Evolutionary conservation across 2,888 invertebrate species (phyloP), one percentile per base, ranked within the genome.

Genomic region (Heteromurus nitidus): DNA sequence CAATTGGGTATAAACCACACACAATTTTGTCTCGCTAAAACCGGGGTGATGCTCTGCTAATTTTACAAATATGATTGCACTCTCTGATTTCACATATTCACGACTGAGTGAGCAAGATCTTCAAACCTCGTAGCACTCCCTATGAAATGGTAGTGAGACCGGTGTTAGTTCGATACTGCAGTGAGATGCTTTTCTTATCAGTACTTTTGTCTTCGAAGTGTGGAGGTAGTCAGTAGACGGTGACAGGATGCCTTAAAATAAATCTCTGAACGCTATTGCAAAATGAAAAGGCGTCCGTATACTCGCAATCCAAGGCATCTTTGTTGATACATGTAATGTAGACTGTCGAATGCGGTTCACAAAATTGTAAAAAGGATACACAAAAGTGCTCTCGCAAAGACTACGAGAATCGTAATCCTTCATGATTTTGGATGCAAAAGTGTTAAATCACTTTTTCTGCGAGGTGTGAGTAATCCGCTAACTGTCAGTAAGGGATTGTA

Each of bases 81-180:
- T 30, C 55, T 44, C 36, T n/a, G 30, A 3, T 31, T 73, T 64
- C 44, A 11, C 64, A 53, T 55, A 5, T 58, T 68, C 60, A 76
- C 68, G 22, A 42, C 16, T 68, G 58, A 67, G 47, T 47, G n/a
- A 47, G n/a, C 47, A 30, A 28, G 20, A 30, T 36, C 58, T 68
- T 68, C 30, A 42, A 36, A 76, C 22, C 18, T 44, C 36, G 36
- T n/a, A 36, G 36, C 36, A 47, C 47, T 65, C 24, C 13, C 62
- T 42, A n/a, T 20, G 44, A 42, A 47, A 26, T 42, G 65, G 31
- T 64, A 31, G n/a, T 20, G 31, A 65, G 65, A 67, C 76, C 76
- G 76, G 76, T 76, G 76, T 68, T 76, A 47, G 36, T 47, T 13
- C 67, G 60, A 36, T 55, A 76, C 67, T 76, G 68, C 18, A 20